Evolutionary conservation across 2,888 invertebrate genomes (phyloP), one percentile per base, ranked within the genome.

Genomic region (Allolobophora icterica): DNA sequence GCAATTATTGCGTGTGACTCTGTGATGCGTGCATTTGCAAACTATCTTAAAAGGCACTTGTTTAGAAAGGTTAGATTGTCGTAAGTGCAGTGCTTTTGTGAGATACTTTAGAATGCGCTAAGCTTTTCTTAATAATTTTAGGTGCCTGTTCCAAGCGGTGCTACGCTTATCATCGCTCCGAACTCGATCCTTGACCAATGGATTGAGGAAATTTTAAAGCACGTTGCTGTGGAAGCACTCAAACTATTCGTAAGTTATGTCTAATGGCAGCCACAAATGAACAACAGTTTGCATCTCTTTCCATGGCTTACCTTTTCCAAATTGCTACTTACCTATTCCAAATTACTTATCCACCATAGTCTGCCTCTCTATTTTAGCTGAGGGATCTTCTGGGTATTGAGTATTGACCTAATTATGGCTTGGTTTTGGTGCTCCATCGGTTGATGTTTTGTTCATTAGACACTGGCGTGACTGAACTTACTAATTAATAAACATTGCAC

Each of bases 111-210:
- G 3, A 24, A 52, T 52, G 52, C 6, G 52, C 52, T 52, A 71
- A 17, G 71, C 3, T 4, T 71, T 71, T 30, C 30, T 34, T 34
- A 33, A 30, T 83, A 24, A 42, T 93, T 93, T 42, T 94, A 96
- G 95, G 95, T 95, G 1, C 96, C 96, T 8, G 93, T 97, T 1
- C 95, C 96, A 90, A 96, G 97, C 1, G 95, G 96, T 35, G 96
- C 97, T 0, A 97, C 97, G 0, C 95, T 97, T 89, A 97, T 97
- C 92, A 96, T 97, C 5, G 96, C 97, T 2, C 97, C 97, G 2
- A 94, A 94, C 8, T 95, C 97, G 11, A 97, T 97, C 90, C 96
- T 96, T 93, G 95, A 96, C 92, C 97, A 97, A 94, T 97, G 97
- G 97, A 95, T 96, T 42, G 96, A 96, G 15, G 97, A 97, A 92